A percentile compares a stretch with the other conserved stretches of the same genome.
phyloP scores from a whole-genome alignment of 2,113 vertebrate genomes.

The Gavialis gangeticus region DNA sequence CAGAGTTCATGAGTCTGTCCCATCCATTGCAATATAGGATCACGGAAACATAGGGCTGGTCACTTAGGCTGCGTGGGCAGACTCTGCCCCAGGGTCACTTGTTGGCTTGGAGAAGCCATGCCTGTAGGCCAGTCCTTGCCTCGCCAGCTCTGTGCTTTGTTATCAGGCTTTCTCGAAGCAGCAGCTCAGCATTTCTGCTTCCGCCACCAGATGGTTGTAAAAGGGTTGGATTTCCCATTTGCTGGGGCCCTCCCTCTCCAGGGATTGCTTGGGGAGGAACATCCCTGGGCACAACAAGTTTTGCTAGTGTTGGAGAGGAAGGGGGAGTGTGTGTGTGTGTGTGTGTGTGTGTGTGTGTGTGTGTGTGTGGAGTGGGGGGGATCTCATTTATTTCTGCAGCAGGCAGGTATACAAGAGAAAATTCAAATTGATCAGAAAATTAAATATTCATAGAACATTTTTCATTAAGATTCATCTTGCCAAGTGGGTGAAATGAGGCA shows the following conservation, averaged over 20 bases:
- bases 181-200: background rate
- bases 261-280: background rate
- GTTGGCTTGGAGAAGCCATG: background rate
- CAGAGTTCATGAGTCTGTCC: too few species aligned
- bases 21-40: too few species aligned
- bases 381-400: conserved; percentile 68
- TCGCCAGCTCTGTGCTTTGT: background rate
- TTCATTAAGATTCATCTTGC: conserved; percentile 88
- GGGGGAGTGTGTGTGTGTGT: background rate
- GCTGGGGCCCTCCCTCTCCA: too few species aligned
- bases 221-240: background rate
- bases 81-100: background rate
- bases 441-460: conserved; percentile 88
- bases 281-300: background rate
- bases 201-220: background rate
- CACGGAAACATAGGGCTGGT: too few species aligned
- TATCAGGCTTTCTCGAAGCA: background rate
- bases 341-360: background rate
- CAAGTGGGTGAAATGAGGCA: conserved; percentile 87
- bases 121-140: background rate
- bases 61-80: background rate
- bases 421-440: conserved; percentile 83
- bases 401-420: conserved; percentile 77
- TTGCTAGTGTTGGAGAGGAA: background rate
- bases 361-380: background rate